Conservation (phyloP, 92 coral and sea anemone genomes). For the Umimayanthus kanabou region DNA sequence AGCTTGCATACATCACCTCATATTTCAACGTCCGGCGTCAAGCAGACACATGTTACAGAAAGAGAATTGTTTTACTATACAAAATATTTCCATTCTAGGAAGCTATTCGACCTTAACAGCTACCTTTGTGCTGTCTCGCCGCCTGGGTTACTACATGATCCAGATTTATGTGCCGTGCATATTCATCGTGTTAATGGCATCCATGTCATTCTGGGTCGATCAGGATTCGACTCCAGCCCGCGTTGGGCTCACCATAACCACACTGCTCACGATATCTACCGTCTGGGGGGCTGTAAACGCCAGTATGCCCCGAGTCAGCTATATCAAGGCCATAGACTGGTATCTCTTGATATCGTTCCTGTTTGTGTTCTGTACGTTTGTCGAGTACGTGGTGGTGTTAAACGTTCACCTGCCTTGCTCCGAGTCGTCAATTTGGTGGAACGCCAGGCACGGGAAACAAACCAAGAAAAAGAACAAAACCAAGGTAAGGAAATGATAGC, state of each 20-base stretch:
- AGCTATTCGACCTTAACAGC: constrained; percentile 41
- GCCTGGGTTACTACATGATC: constrained; percentile 51
- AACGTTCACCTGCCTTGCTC: constrained; percentile 33
- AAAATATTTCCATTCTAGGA: constrained; percentile 28
- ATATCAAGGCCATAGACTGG: constrained; percentile 56
- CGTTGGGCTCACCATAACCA: constrained; percentile 55
- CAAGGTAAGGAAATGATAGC: constrained; percentile 8
- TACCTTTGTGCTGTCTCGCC: constrained; percentile 43
- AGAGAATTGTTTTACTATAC: neutral
- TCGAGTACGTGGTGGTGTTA: constrained; percentile 43
- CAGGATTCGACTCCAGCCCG: constrained; percentile 59
- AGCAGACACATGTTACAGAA: neutral
- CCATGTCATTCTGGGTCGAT: constrained; percentile 60
- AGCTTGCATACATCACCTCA: neutral
- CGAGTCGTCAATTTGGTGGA: constrained; percentile 43
- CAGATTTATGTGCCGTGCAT: constrained; percentile 56
- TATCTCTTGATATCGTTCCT: constrained; percentile 47
- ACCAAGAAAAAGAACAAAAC: neutral
- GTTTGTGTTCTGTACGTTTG: constrained; percentile 50
- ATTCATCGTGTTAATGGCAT: constrained; percentile 53
- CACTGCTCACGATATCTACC: constrained; percentile 53
- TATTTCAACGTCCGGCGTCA: too few species aligned
- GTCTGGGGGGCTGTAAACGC: constrained; percentile 58
- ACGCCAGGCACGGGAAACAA: neutral
- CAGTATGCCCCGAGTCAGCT: constrained; percentile 58